Percentiles rank a stretch among this genome's conserved stretches.
Evolutionary conservation across 2,888 invertebrate species (phyloP).

Genomic region (Bembecia ichneumoniformis): DNA sequence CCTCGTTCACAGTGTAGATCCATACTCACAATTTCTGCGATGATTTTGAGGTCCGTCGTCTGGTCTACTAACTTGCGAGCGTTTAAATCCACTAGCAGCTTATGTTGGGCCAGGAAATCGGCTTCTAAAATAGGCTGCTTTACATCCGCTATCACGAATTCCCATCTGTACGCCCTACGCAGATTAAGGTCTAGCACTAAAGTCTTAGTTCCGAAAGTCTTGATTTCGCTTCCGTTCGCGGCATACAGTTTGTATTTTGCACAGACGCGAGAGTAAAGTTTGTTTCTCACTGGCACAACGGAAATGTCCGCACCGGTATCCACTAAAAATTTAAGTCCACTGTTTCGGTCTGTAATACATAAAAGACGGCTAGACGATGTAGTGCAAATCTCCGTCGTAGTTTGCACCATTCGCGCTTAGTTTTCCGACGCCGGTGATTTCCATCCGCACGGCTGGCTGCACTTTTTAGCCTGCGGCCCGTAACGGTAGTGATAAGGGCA

Average conservation of each 20-base stretch:
- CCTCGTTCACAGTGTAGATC: not conserved
- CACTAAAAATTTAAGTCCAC: conserved; percentile 6
- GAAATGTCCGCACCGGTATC: conserved; percentile 13
- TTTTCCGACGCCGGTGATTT: conserved; percentile 6
- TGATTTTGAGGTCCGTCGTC: not conserved
- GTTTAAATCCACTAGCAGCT: conserved; percentile 3
- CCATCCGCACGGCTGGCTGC: conserved; percentile 11
- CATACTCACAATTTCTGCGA: too few relatives aligned
- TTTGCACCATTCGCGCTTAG: conserved; percentile 4
- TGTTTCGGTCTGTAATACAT: conserved; percentile 7
- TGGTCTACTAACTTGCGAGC: not conserved
- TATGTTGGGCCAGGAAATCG: too few relatives aligned
- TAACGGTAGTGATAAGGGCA: conserved; percentile 11
- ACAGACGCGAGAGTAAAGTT: not conserved
- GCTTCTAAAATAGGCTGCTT: too few relatives aligned
- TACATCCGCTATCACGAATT: too few relatives aligned
- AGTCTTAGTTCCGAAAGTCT: conserved; percentile 7
- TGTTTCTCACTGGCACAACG: conserved; percentile 6
- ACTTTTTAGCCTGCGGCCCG: conserved; percentile 4
- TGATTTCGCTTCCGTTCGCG: conserved; percentile 11
- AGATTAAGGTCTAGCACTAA: too few relatives aligned
- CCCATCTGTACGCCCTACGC: too few relatives aligned
- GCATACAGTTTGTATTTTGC: conserved; percentile 9
- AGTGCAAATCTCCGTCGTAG: conserved; percentile 5
- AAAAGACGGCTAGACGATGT: conserved; percentile 4